Conservation (phyloP, 2,113 vertebrate species). For the Alosa alosa region DNA sequence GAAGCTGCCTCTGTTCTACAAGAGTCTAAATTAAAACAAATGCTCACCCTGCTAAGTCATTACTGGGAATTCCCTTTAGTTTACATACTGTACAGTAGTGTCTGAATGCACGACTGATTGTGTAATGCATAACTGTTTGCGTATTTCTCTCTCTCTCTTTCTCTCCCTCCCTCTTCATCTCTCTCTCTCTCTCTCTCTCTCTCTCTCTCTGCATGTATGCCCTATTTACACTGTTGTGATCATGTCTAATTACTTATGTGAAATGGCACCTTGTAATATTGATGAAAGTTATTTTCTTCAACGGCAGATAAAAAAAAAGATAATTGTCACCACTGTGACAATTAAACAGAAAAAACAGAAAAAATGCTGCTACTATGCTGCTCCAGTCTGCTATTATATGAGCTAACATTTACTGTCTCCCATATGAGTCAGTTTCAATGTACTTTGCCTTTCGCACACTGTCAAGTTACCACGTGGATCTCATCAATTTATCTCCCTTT, state of each 20-base stretch:
- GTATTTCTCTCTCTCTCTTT: neutral
- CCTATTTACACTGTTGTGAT: neutral
- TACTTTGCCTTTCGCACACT: neutral
- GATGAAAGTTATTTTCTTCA: neutral
- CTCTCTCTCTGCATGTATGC: neutral
- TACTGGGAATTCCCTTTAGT: constrained; percentile 26
- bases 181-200: neutral
- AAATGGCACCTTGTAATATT: neutral
- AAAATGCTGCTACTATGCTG: neutral
- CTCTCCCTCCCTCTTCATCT: too few relatives aligned
- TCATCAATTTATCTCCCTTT: neutral
- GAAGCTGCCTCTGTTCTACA: constrained; percentile 17
- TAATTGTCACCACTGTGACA: neutral
- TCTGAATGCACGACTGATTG: constrained; percentile 16
- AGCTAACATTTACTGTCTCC: neutral
- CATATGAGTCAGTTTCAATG: neutral
- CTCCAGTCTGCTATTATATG: neutral
- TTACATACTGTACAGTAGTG: neutral
- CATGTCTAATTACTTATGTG: neutral
- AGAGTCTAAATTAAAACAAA: constrained; percentile 52
- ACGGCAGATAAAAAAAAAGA: neutral
- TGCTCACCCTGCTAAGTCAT: constrained; percentile 42
- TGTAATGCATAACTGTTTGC: constrained; percentile 4
- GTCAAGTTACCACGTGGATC: neutral
- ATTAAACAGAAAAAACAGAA: neutral